A percentile compares a stretch with the other conserved stretches of the same genome.
Evolutionary conservation across 1,140 invertebrate genomes (phyloP).

Genomic region (Leptopilina clavipes): DNA sequence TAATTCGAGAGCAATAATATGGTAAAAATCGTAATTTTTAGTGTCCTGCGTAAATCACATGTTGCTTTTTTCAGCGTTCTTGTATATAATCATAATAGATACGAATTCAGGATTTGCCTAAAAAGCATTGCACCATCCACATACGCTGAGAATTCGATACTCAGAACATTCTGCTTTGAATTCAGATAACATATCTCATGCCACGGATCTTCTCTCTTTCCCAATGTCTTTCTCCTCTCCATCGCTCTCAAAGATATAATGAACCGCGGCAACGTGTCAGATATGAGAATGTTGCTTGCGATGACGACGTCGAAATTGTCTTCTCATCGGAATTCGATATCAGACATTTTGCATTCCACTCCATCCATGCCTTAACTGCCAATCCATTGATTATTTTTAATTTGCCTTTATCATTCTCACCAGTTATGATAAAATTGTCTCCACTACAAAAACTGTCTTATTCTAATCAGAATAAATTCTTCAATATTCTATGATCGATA

Average conservation of each 20-base stretch:
- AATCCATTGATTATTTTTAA: constrained; percentile 37
- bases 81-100: constrained; percentile 53
- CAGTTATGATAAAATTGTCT: no score
- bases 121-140: constrained; percentile 35
- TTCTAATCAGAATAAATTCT: no score
- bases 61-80: constrained; percentile 57
- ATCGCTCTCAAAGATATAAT: constrained; percentile 41
- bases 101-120: constrained; percentile 43
- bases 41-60: constrained; percentile 44
- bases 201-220: constrained; percentile 53
- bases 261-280: constrained; percentile 52
- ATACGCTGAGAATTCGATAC: constrained; percentile 54
- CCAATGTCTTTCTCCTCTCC: constrained; percentile 44
- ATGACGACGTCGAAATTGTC: constrained; percentile 46
- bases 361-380: not conserved
- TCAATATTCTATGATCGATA: no score
- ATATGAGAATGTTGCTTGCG: constrained; percentile 49
- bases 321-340: constrained; percentile 55
- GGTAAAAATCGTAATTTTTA: not conserved
- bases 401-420: no score
- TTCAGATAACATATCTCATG: constrained; percentile 60
- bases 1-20: not conserved
- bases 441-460: no score
- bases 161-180: constrained; percentile 53
- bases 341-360: constrained; percentile 14